phyloP scores from a whole-genome alignment of 1,140 invertebrate species.

The Melanaphis sacchari region DNA sequence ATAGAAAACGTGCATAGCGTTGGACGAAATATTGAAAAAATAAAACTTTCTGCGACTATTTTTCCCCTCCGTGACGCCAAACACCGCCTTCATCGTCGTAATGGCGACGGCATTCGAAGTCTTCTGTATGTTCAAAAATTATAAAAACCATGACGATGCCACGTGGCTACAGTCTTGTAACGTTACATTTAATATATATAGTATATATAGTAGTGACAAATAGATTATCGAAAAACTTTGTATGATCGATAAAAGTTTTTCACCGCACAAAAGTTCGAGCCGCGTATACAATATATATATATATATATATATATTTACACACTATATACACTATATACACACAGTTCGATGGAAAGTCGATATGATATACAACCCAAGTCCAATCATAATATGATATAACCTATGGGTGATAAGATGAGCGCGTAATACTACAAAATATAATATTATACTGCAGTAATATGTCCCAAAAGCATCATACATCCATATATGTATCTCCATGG shows the following conservation, averaged over 20 bases:
- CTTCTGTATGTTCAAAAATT: background rate
- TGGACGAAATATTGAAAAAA: background rate
- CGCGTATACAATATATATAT: background rate
- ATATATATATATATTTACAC: background rate
- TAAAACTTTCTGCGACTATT: constrained; percentile 36
- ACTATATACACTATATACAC: background rate
- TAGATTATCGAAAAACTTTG: constrained; percentile 40
- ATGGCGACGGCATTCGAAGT: background rate
- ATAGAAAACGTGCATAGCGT: constrained; percentile 43
- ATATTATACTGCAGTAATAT: background rate
- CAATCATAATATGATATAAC: background rate
- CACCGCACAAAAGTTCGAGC: background rate
- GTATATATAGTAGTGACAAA: background rate
- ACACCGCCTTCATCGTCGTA: background rate
- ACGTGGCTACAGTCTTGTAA: background rate
- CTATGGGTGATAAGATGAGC: background rate
- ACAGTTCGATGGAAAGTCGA: background rate
- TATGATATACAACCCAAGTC: background rate
- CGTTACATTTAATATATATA: background rate
- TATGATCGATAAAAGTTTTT: constrained; percentile 36
- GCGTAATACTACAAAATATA: background rate
- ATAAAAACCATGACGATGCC: background rate
- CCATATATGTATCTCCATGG: background rate
- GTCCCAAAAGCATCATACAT: background rate
- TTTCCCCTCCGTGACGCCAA: background rate